phyloP scores from a whole-genome alignment of 2,888 invertebrate species.

The Trichogramma dendrolimi region DNA sequence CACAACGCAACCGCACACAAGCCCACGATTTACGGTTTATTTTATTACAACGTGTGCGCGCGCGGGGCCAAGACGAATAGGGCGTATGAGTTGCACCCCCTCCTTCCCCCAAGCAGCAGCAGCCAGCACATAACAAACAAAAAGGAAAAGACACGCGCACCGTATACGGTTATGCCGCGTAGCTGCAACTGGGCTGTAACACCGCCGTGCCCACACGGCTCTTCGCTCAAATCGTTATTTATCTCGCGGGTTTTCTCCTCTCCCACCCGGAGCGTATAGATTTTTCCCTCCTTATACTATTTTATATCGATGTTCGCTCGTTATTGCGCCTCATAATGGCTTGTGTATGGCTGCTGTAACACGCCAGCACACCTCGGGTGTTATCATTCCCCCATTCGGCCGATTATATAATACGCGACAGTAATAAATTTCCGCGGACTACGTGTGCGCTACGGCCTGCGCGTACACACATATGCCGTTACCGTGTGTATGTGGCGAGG shows the following conservation, averaged over 20 bases:
- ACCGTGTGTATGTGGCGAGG: no score
- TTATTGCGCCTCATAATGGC: no score
- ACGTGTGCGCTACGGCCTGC: no score
- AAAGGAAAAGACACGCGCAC: background rate
- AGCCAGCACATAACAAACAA: conserved; percentile 2
- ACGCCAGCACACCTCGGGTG: no score
- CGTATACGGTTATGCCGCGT: background rate
- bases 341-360: no score
- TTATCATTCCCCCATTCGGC: no score
- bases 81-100: conserved; percentile 12
- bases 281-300: no score
- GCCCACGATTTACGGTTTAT: conserved; percentile 23
- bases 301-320: no score
- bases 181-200: no score
- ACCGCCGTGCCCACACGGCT: background rate
- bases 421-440: background rate
- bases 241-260: background rate
- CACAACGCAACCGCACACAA: background rate
- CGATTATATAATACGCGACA: no score
- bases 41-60: conserved; percentile 15
- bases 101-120: background rate
- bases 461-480: no score
- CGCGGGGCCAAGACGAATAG: conserved; percentile 19
- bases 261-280: background rate
- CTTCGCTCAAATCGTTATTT: conserved; percentile 14